A percentile compares a stretch with the other conserved stretches of the same genome.
Evolutionary conservation across 1,140 invertebrate genomes (phyloP).

Genomic region (Lasioglossum baleicum): DNA sequence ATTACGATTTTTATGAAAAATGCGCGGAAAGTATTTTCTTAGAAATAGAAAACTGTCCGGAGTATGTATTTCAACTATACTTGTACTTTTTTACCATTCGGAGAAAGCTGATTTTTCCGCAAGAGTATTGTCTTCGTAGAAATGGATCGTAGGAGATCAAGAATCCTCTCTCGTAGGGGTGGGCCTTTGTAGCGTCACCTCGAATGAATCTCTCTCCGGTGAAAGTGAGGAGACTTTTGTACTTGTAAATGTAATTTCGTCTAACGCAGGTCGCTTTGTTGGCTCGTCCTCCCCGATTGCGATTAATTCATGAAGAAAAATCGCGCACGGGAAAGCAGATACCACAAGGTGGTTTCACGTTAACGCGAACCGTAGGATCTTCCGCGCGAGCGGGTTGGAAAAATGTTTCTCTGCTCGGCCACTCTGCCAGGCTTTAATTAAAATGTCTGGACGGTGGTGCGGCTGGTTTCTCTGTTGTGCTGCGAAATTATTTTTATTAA

Average conservation of each 20-base stretch:
- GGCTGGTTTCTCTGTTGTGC: background rate
- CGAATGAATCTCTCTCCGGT: background rate
- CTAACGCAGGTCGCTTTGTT: background rate
- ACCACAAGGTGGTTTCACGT: background rate
- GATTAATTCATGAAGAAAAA: slow-evolving; percentile 5
- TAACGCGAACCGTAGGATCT: background rate
- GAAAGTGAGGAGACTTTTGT: slow-evolving; percentile 1
- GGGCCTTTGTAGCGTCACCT: background rate
- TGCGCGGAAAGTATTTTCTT: too few species aligned
- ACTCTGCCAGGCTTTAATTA: slow-evolving; percentile 10
- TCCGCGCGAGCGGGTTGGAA: slow-evolving; percentile 6
- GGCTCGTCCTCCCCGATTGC: background rate
- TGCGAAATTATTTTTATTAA: too few species aligned
- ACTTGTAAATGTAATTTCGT: slow-evolving; percentile 26
- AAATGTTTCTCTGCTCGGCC: slow-evolving; percentile 12
- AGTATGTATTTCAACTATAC: too few species aligned
- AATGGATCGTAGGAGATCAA: background rate
- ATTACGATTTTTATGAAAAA: too few species aligned
- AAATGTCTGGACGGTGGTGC: slow-evolving; percentile 1
- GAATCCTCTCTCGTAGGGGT: too few species aligned
- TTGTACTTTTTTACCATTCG: too few species aligned
- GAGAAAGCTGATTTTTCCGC: too few species aligned
- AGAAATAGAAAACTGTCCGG: too few species aligned
- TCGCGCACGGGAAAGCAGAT: background rate
- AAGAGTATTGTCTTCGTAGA: too few species aligned